These are phyloP conservation scores for Propithecus deckenii DNA, from an alignment of 2,797 vertebrate species.

Conservation along the genomic window DNA sequence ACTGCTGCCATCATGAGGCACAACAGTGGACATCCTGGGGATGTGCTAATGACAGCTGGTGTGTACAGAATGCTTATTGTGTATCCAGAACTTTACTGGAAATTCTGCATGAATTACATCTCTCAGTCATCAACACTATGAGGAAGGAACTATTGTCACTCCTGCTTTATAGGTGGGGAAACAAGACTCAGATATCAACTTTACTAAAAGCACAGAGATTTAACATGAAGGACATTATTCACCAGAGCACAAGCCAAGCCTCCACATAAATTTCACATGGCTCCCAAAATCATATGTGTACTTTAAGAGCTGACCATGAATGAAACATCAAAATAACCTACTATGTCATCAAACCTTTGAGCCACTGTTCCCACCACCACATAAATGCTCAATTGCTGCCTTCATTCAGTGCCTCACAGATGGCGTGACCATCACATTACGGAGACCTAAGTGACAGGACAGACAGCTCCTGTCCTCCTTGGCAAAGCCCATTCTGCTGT, in stretches of 20 bases:
- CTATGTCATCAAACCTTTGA: background rate
- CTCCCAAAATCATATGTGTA: background rate
- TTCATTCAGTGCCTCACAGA: background rate
- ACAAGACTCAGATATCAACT: background rate
- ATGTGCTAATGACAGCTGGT: slow-evolving; percentile 17
- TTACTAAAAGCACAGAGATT: background rate
- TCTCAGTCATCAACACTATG: background rate
- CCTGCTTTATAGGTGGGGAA: background rate
- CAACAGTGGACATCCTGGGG: background rate
- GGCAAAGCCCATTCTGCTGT: background rate
- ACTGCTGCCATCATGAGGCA: background rate
- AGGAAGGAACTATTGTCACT: background rate
- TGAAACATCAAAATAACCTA: background rate
- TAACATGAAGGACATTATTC: background rate
- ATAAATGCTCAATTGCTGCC: background rate
- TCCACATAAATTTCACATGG: background rate
- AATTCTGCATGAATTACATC: background rate
- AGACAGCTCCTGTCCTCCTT: background rate
- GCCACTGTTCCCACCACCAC: background rate
- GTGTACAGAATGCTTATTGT: slow-evolving; percentile 37
- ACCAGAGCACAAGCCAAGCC: background rate
- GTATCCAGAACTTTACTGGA: background rate
- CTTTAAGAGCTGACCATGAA: background rate
- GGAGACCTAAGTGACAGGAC: background rate
- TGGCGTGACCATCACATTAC: background rate